phyloP scores from a whole-genome alignment of 1,140 invertebrate genomes.

The Drosophila truncata region DNA sequence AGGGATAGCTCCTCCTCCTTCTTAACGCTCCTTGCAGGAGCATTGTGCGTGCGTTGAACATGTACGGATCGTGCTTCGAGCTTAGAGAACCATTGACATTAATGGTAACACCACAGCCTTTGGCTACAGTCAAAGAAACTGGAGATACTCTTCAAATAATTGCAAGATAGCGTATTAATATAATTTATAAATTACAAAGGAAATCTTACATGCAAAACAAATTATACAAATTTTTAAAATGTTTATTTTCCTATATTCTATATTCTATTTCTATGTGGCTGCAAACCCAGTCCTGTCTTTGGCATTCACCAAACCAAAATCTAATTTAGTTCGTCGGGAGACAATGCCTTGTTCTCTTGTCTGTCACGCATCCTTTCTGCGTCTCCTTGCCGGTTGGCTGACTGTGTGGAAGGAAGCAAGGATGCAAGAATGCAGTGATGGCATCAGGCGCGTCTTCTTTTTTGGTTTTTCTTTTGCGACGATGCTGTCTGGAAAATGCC shows the following conservation, averaged over 20 bases:
- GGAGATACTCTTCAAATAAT: not conserved
- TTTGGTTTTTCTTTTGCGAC: not conserved
- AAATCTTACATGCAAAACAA: no score
- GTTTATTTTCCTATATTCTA: no score
- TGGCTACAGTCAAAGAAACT: not conserved
- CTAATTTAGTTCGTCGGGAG: slow-evolving; percentile 75
- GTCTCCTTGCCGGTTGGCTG: slow-evolving; percentile 12
- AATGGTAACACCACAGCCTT: slow-evolving; percentile 29
- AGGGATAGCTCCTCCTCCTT: not conserved
- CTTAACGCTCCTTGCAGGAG: not conserved
- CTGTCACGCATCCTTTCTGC: slow-evolving; percentile 46
- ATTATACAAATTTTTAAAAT: no score
- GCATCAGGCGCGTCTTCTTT: not conserved
- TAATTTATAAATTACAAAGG: not conserved
- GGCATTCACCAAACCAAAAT: slow-evolving; percentile 71
- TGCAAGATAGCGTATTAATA: not conserved
- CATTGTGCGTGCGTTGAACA: slow-evolving; percentile 45
- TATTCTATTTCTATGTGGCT: no score
- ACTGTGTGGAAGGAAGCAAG: slow-evolving; percentile 1
- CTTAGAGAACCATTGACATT: slow-evolving; percentile 31
- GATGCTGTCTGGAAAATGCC: slow-evolving; percentile 46
- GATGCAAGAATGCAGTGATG: slow-evolving; percentile 20
- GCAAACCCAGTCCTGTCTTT: slow-evolving; percentile 8
- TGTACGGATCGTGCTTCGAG: slow-evolving; percentile 47
- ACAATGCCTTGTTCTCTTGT: slow-evolving; percentile 42